phyloP scores from a whole-genome alignment of 2,888 invertebrate genomes.

The Pteria penguin region DNA sequence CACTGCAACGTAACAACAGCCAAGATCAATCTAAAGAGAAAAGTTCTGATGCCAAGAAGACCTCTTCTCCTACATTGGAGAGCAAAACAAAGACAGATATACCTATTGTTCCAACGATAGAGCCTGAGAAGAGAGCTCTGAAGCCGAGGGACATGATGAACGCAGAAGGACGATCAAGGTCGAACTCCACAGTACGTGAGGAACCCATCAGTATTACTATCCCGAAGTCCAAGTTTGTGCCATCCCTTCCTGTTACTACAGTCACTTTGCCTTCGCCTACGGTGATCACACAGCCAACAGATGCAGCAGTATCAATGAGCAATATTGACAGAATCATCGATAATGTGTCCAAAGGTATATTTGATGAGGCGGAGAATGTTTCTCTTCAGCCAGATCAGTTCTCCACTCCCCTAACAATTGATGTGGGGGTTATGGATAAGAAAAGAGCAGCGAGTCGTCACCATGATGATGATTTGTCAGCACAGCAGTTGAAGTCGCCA shows the following conservation, averaged over 20 bases:
- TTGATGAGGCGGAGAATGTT: constrained; percentile 59
- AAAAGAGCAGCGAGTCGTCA: constrained; percentile 39
- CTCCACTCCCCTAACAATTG: constrained; percentile 10
- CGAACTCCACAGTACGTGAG: constrained; percentile 2
- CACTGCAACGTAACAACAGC: not conserved
- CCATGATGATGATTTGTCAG: constrained; percentile 30
- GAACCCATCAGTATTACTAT: not conserved
- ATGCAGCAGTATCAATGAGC: constrained; percentile 53
- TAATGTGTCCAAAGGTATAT: constrained; percentile 88
- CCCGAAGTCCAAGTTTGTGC: not conserved
- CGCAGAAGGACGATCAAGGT: constrained; percentile 11
- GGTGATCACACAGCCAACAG: constrained; percentile 20
- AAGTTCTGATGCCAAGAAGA: not conserved
- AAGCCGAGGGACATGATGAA: constrained; percentile 24
- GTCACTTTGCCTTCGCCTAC: not conserved
- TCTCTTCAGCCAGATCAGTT: not conserved
- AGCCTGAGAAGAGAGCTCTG: constrained; percentile 47
- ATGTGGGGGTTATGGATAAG: constrained; percentile 32
- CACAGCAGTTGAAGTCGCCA: constrained; percentile 34
- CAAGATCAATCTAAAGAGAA: constrained; percentile 11
- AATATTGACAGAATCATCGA: constrained; percentile 94
- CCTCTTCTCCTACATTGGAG: not conserved
- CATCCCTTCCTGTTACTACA: not conserved
- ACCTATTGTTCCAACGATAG: constrained; percentile 30
- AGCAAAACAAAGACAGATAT: constrained; percentile 46